Evolutionary conservation across 2,113 vertebrate species (phyloP).

Genomic region (Gallinago media): DNA sequence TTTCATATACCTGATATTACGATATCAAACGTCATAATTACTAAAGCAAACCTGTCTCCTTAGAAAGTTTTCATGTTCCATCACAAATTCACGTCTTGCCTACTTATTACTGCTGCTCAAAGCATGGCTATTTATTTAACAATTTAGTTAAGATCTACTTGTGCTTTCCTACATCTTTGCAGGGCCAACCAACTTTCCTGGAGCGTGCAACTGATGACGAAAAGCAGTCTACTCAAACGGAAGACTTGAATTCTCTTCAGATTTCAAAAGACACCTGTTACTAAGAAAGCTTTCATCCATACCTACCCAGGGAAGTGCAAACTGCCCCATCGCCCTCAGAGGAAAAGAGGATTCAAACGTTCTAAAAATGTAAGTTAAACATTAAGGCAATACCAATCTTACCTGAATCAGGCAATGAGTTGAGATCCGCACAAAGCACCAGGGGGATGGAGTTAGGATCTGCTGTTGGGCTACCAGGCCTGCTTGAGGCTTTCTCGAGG

Average conservation of each 20-base stretch:
- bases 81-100: accelerated
- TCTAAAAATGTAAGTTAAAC: neutral
- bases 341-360: accelerated
- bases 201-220: accelerated
- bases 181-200: neutral
- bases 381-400: neutral
- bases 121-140: accelerated
- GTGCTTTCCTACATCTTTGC: neutral
- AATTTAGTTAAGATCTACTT: neutral
- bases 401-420: conserved; percentile 99
- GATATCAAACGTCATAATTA: accelerated
- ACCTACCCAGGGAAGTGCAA: neutral
- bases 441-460: conserved; percentile 93
- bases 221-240: accelerated
- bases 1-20: neutral
- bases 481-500: conserved; percentile 88
- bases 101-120: neutral
- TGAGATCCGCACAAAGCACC: conserved; percentile 98
- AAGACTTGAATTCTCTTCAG: neutral
- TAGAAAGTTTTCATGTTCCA: neutral
- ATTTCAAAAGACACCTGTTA: neutral
- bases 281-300: neutral
- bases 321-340: accelerated
- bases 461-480: conserved; percentile 82
- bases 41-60: neutral